A percentile compares a stretch with the other conserved stretches of the same genome.
Conservation (phyloP, 2,113 vertebrate species). For the Falcunculus frontatus region DNA sequence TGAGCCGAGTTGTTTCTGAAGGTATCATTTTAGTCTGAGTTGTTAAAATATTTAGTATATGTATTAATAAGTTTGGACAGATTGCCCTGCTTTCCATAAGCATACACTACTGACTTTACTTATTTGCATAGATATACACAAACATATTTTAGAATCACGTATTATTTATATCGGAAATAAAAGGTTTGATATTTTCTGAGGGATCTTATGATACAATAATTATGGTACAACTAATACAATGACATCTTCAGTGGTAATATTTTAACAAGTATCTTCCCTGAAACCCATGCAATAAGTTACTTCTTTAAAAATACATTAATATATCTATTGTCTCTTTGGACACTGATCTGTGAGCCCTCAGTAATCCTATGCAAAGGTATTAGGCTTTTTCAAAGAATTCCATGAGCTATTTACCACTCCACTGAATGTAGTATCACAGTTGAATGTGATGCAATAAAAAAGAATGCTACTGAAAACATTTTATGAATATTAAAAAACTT, state of each 20-base stretch:
- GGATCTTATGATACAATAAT: neutral
- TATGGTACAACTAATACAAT: neutral
- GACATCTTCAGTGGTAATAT: neutral
- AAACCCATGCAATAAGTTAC: neutral
- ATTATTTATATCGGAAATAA: neutral
- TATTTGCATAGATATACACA: neutral
- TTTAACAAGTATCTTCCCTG: neutral
- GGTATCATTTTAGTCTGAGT: neutral
- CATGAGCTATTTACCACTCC: neutral
- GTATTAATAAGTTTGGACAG: neutral
- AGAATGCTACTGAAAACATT: neutral
- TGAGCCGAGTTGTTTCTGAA: neutral
- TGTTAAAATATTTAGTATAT: neutral
- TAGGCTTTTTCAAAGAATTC: neutral
- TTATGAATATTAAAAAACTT: neutral
- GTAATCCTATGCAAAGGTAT: neutral
- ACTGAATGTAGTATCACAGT: neutral
- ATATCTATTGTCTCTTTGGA: neutral
- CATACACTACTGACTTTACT: neutral
- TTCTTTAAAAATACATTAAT: neutral
- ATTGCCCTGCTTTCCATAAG: neutral
- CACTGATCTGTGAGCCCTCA: neutral
- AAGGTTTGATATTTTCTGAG: neutral
- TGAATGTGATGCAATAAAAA: neutral
- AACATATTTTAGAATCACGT: neutral